Conservation (phyloP, 2,113 vertebrate species). For the Brienomyrus brachyistius region DNA sequence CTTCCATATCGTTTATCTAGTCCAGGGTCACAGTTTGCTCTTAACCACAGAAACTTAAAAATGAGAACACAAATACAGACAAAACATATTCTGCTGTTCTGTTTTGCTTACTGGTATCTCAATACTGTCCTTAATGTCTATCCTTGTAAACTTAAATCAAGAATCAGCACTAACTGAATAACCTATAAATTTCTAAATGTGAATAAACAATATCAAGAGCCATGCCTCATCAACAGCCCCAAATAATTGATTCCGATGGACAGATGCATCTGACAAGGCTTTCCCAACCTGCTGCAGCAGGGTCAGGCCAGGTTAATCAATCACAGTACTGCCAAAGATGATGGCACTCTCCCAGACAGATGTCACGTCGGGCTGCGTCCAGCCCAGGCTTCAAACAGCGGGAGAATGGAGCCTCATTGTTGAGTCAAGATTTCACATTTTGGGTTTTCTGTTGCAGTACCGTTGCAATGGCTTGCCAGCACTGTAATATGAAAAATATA, state of each 20-base stretch:
- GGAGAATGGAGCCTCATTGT: background rate
- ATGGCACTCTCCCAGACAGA: background rate
- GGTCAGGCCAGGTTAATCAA: slow-evolving; percentile 23
- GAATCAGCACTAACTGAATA: slow-evolving; percentile 31
- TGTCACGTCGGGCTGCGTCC: background rate
- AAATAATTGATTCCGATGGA: slow-evolving; percentile 14
- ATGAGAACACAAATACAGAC: background rate
- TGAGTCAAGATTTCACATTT: slow-evolving; percentile 16
- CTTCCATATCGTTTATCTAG: background rate
- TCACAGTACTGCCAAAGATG: slow-evolving; percentile 15
- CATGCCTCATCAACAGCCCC: background rate
- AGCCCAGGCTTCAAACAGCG: background rate
- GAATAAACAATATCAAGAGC: background rate
- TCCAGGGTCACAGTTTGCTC: background rate
- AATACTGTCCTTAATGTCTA: slow-evolving; percentile 18
- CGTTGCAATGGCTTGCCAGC: background rate
- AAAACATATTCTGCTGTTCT: background rate
- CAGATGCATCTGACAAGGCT: slow-evolving; percentile 1
- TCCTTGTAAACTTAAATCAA: slow-evolving; percentile 34
- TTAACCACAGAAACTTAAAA: background rate
- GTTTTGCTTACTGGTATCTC: slow-evolving; percentile 19
- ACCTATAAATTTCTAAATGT: background rate
- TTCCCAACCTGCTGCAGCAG: slow-evolving; percentile 4
- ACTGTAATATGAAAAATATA: background rate
- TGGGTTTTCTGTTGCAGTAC: slow-evolving; percentile 1